Percentiles rank a stretch among this genome's conserved stretches.
Conservation (phyloP, 2,797 vertebrate species). For the Rhyacichthys aspro region DNA sequence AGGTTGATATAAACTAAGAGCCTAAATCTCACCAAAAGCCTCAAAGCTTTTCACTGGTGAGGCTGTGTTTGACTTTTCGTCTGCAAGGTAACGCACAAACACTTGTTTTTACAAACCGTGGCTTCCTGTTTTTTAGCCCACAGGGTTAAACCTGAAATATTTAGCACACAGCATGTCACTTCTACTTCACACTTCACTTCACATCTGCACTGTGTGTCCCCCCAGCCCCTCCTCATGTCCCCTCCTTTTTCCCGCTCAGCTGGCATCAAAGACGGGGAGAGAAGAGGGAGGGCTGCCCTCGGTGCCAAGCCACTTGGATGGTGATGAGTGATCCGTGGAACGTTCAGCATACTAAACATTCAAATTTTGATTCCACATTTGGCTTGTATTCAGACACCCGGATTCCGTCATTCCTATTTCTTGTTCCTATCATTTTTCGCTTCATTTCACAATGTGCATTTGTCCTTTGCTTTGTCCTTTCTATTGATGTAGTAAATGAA, state of each 20-base stretch:
- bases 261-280: constrained; percentile 64
- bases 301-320: constrained; percentile 67
- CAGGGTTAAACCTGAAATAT: constrained; percentile 43
- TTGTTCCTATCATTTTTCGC: not conserved
- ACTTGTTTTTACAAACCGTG: constrained; percentile 21
- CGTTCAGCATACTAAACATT: constrained; percentile 69
- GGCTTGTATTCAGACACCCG: constrained; percentile 52
- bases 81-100: constrained; percentile 38
- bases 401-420: constrained; percentile 25
- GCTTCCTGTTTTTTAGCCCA: constrained; percentile 24
- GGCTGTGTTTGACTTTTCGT: constrained; percentile 39
- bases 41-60: constrained; percentile 61
- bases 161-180: constrained; percentile 47
- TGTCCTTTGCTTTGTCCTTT: constrained; percentile 11
- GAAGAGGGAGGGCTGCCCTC: constrained; percentile 37
- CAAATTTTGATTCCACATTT: constrained; percentile 63
- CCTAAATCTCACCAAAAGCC: constrained; percentile 40
- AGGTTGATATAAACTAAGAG: constrained; percentile 47
- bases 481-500: not conserved
- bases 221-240: constrained; percentile 29
- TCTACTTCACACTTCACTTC: constrained; percentile 57
- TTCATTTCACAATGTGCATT: constrained; percentile 14
- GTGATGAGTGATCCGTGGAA: constrained; percentile 68
- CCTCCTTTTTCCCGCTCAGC: constrained; percentile 60
- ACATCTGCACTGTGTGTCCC: constrained; percentile 60